Base-by-base conservation (phyloP, 2,113 vertebrate species). In the Erythrocercus mccallii region DNA sequence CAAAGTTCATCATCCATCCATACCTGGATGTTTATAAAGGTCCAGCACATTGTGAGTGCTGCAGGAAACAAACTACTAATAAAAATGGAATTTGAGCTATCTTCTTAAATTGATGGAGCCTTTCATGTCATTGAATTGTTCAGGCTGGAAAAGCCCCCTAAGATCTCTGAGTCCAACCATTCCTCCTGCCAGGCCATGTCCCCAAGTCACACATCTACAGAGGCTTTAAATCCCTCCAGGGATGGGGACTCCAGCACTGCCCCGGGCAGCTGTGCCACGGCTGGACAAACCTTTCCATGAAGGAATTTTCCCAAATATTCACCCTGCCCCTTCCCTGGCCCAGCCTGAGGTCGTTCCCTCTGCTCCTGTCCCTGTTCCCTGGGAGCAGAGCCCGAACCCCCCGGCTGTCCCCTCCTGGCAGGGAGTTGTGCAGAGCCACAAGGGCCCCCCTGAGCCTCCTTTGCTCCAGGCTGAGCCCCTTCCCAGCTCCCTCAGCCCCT, bases 261-360 rank as follows among this genome's bases (percentile, higher is more conserved):
- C 50, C 35, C 24, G 54, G 24, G 31, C 65, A 70, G 37, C 20
- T 35, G 20, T 19, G 31, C 25, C 33, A 44, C 16, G 12, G 1
- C 30, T 61, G 21, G 30, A 22, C 17, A 60, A 9, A 2, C 6
- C 13, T 61, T 69, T 54, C 18, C 2, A 28, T 25, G 5, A 19
- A 7, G 50, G 6, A 30, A 13, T 45, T 21, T 7, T 5, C 2
- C 50, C 37, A 1, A 17, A 12, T 15, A 12, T 9, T 7, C 16
- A 27, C 9, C 4, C 50, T 45, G 19, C 25, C 1, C 13, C 5
- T 64, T 1, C 51, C 28, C 20, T 45, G 44, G 11, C 9, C 6
- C 37, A 58, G 9, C 20, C 31, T 51, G 45, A 16, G 58, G 44
- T 38, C 0, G 0, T 65, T 65, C 40, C 50, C 51, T 58, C 50